phyloP scores from a whole-genome alignment of 2,888 invertebrate species.

The Aquatica leii region DNA sequence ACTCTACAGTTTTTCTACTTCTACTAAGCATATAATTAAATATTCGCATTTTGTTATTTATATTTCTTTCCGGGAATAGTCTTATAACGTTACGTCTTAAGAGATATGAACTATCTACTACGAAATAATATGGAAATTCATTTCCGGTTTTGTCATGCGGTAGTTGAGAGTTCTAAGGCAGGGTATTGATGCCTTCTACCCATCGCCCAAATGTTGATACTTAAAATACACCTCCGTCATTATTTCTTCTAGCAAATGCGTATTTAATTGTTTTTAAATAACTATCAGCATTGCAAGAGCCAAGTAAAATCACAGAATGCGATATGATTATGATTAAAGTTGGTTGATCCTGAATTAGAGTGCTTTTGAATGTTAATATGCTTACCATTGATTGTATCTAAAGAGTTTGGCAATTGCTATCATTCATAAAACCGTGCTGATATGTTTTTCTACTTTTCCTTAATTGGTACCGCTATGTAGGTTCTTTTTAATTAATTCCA shows the following conservation, averaged over 20 bases:
- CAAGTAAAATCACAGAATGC: slow-evolving; percentile 21
- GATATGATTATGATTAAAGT: slow-evolving; percentile 20
- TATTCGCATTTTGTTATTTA: neutral
- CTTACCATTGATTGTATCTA: no score
- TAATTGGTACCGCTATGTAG: slow-evolving; percentile 20
- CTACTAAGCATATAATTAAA: slow-evolving; percentile 3
- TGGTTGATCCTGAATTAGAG: slow-evolving; percentile 17
- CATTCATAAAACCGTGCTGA: no score
- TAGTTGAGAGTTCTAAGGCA: neutral
- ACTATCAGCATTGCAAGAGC: slow-evolving; percentile 21
- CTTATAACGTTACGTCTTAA: neutral
- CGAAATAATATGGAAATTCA: slow-evolving; percentile 18
- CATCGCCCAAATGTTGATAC: slow-evolving; percentile 23
- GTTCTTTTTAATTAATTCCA: slow-evolving; percentile 10
- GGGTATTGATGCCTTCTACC: neutral
- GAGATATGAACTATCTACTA: slow-evolving; percentile 9
- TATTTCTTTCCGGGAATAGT: neutral
- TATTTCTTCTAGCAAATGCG: slow-evolving; percentile 41
- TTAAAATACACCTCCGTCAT: slow-evolving; percentile 40
- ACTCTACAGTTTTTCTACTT: slow-evolving; percentile 10
- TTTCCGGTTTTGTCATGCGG: neutral
- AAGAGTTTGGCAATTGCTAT: no score
- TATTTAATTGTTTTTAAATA: slow-evolving; percentile 39
- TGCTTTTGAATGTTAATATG: no score
- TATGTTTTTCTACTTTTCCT: slow-evolving; percentile 17